A percentile compares a stretch with the other conserved stretches of the same genome.
phyloP scores from a whole-genome alignment of 2,113 vertebrate species.

The Eleginops maclovinus region DNA sequence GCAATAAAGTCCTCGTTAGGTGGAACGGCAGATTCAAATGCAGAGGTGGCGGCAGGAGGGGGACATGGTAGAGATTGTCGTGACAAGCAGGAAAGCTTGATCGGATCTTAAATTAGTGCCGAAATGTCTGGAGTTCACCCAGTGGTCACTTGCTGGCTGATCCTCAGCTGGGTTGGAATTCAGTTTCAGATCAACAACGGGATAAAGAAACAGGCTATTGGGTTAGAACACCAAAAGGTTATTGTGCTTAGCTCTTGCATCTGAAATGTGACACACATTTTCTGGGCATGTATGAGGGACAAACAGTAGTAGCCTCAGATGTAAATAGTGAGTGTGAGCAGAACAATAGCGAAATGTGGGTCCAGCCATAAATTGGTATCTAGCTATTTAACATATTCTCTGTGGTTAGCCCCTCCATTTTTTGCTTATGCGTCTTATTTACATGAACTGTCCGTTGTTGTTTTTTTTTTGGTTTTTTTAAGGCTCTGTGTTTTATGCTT shows the following conservation, averaged over 20 bases:
- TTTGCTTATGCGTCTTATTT: conserved; percentile 63
- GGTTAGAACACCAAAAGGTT: conserved; percentile 57
- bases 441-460: conserved; percentile 35
- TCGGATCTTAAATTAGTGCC: conserved; percentile 70
- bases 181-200: conserved; percentile 67
- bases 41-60: background rate
- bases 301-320: conserved; percentile 18
- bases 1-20: conserved; percentile 49
- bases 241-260: conserved; percentile 32
- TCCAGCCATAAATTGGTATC: conserved; percentile 24
- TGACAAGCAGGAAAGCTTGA: conserved; percentile 56
- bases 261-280: conserved; percentile 46
- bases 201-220: conserved; percentile 59
- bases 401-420: conserved; percentile 21
- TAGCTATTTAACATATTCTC: conserved; percentile 41
- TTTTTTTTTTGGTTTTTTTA: conserved; percentile 25
- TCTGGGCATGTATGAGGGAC: conserved; percentile 7
- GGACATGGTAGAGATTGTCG: conserved; percentile 27
- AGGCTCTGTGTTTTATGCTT: conserved; percentile 43
- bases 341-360: conserved; percentile 36
- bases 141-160: conserved; percentile 61
- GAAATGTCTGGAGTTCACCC: conserved; percentile 72
- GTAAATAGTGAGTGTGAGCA: conserved; percentile 27
- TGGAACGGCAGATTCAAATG: conserved; percentile 59
- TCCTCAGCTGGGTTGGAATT: conserved; percentile 67